Evolutionary conservation across 2,888 invertebrate genomes (phyloP), one percentile per base, ranked within the genome.

Genomic region (Stenodema calcarata): DNA sequence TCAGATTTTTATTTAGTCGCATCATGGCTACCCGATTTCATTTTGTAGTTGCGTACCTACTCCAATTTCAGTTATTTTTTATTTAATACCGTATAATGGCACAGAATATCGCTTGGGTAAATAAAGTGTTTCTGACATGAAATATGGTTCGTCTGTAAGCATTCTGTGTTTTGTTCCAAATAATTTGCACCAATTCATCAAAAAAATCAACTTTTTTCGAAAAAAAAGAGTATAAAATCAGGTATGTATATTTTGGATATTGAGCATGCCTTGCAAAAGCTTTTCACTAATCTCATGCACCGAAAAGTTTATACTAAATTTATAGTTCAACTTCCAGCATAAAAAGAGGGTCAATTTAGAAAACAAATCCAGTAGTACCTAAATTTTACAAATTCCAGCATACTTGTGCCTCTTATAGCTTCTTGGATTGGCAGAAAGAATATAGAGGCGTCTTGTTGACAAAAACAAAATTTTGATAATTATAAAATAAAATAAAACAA

Each of bases 231-330:
- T 44, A 44, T 41, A 78, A 78, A 78, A 78, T 41, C 4, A 76
- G 18, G 50, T 50, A 62, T 2, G 35, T 35, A 41, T 50, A 41
- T 76, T 76, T 78, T 78, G 78, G 44, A 78, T 73, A 44, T 78
- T 44, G 62, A 82, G 82, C 82, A 82, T 82, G 82, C 69, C 82
- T 82, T 82, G 82, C 82, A 82, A 42, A 82, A 82, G 82, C 82
- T 41, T 82, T 80, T 82, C 18, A 44, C 82, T 82, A 82, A 78
- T 35, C 47, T 82, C 82, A 82, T 82, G 82, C 82, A 82, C 69
- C 62, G 18, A 69, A 82, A 82, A 82, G 69, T 62, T 82, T 23
- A 23, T 44, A 23, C 78, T 78, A 78, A 78, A 9, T 78, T 27
- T 16, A 78, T 44, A 18, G 78, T 41, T 44, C 41, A 82, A 82